Evolutionary conservation across 2,797 vertebrate species (phyloP).

Genomic region (Uromys caudimaculatus): DNA sequence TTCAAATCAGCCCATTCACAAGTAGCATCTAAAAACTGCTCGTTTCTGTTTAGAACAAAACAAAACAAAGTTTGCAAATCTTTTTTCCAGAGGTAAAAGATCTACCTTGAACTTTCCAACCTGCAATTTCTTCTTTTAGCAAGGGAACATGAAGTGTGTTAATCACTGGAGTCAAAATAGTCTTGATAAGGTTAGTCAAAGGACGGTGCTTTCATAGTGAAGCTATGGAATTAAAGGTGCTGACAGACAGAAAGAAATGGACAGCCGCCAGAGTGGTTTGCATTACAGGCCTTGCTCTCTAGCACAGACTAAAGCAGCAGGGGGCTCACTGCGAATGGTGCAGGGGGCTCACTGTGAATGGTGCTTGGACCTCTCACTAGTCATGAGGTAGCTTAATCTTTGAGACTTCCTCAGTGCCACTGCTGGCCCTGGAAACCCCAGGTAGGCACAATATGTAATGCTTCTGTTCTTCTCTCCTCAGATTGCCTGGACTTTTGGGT

Average conservation of each 20-base stretch:
- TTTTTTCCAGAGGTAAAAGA: constrained; percentile 49
- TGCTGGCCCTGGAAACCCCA: constrained; percentile 9
- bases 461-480: constrained; percentile 80
- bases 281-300: not conserved
- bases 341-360: not conserved
- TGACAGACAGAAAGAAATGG: constrained; percentile 18
- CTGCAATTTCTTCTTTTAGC: constrained; percentile 44
- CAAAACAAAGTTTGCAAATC: constrained; percentile 23
- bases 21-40: constrained; percentile 55
- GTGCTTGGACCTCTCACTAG: not conserved
- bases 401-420: not conserved
- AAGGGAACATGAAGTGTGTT: constrained; percentile 9
- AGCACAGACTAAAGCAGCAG: not conserved
- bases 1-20: constrained; percentile 68
- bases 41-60: constrained; percentile 63
- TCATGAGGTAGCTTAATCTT: not conserved
- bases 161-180: not conserved
- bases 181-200: constrained; percentile 52
- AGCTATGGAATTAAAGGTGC: not conserved
- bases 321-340: not conserved
- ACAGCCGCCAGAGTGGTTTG: constrained; percentile 1
- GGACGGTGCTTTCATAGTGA: constrained; percentile 18
- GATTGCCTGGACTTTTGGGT: constrained; percentile 87
- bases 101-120: constrained; percentile 55
- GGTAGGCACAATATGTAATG: not conserved